phyloP scores from a whole-genome alignment of 2,113 vertebrate genomes.

The Apteryx mantelli region DNA sequence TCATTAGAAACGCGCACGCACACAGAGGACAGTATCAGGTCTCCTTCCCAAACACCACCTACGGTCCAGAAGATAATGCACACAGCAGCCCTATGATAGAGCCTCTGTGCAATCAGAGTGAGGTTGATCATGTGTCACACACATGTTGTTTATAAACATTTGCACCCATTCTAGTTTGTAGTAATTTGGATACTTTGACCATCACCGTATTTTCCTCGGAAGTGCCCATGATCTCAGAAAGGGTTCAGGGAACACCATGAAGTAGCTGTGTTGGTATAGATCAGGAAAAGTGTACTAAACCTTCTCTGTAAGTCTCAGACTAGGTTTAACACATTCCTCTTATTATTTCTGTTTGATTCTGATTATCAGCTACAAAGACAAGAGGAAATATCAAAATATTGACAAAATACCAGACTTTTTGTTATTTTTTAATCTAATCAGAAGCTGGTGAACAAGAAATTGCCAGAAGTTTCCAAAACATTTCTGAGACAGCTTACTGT shows the following conservation, averaged over 20 bases:
- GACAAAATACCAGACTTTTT: background rate
- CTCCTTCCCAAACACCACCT: background rate
- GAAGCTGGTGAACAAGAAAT: constrained; percentile 13
- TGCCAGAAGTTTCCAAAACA: constrained; percentile 23
- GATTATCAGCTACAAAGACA: background rate
- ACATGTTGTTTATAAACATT: background rate
- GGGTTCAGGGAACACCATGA: background rate
- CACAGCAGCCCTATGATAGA: background rate
- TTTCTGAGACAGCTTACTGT: background rate
- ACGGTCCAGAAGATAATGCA: background rate
- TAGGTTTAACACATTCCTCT: background rate
- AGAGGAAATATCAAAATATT: background rate
- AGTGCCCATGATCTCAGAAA: background rate
- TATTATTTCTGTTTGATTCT: background rate
- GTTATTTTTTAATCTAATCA: background rate
- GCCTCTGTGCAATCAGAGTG: background rate
- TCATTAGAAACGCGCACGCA: background rate
- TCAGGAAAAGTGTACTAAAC: background rate
- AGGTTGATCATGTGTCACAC: background rate
- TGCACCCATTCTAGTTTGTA: background rate
- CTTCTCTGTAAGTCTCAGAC: background rate
- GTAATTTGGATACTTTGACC: background rate
- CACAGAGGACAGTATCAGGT: background rate
- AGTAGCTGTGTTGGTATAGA: background rate
- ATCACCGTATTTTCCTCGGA: background rate